Base-by-base conservation (phyloP, 1,140 invertebrate species). In the Drosophila nannoptera region DNA sequence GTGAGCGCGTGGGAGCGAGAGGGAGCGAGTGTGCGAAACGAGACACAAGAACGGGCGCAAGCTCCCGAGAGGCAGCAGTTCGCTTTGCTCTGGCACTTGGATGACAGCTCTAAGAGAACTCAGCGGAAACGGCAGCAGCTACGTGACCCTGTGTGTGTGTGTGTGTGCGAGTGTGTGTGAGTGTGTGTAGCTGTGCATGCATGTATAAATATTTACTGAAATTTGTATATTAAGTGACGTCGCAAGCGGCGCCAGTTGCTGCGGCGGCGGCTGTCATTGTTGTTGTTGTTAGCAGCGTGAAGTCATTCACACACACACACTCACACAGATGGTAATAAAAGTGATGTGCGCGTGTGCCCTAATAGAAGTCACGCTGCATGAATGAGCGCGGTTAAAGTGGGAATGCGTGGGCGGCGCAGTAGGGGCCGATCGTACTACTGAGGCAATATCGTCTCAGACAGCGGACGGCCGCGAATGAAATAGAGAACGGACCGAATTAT, bases 201-300 rank as follows among this genome's bases (percentile, higher is more conserved):
- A 42, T 58, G 64, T 69, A 74, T 70, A 58, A 84, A 84, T 84
- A 84, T 84, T 84, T 86, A 84, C 81, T 77, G 81, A 86, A 86
- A 81, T 86, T 84, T 81, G 81, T 86, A 75, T 86, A 86, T 81
- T 86, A 86, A 86, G 77, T 86, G 81, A 77, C 82, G 82, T 74
- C 49, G 71, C 59, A 70, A 68, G 65, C 72, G 67, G 65, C 65
- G 73, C 65, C 66, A 69, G 48, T 69, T 70, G 69, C 40, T 42
- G 35, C 7, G 7, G 40, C 40, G n/a, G 40, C 40, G n/a, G 38
- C 54, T 35, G 32, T 11, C 32, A n/a, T 36, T 52, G 56, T 55
- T 69, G 42, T 64, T 65, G 60, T 73, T 73, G 72, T 75, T 78
- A 66, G 78, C 76, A 72, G 70, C 63, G 66, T 58, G 64, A 72